Base-by-base conservation (phyloP, 2,797 vertebrate species). In the Apogon talboti region DNA sequence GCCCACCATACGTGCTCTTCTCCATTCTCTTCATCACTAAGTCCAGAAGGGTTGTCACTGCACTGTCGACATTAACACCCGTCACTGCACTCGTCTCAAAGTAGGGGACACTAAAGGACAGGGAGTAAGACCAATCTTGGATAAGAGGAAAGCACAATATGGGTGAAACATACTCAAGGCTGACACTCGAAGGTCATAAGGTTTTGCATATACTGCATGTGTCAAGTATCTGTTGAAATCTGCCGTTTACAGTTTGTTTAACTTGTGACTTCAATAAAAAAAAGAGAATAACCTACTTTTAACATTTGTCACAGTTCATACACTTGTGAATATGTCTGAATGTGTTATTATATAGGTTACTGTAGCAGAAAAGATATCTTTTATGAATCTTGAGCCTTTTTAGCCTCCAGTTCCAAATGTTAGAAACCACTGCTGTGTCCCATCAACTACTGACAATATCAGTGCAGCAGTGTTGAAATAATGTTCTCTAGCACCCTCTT, bases 21-120 rank as follows among this genome's bases (percentile, higher is more conserved):
- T 98, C 96, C 97, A 98, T 98, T 41, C 97, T 92, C 84, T 95
- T 96, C 97, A 98, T 98, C 81, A 98, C 96, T 89, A 98, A 93
- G 82, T 94, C 95, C 88, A 98, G 93, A 52, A 98, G 93, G 0
- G 89, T 92, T 72, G 91, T 91, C 81, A 98, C 96, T 0, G 96
- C 94, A 63, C 90, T 92, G n/a, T 96, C 95, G 83, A 98, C 96
- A 0, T 95, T 92, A 1, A 88, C 89, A 0, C 97, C 96, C 0
- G 95, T 95, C 1, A 95, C 91, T 0, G 97, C 95, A 4, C 97
- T 98, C 0, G 97, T 97, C 91, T 98, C 97, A 59, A 96, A 96
- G 92, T 98, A 98, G 0, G 96, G 97, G 59, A 98, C 95, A 60
- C 97, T 98, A 71, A 55, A 2, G 40, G 49, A 7, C 48, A 37